Evolutionary conservation across 2,797 vertebrate species (phyloP).

Genomic region (Etheostoma perlongum): DNA sequence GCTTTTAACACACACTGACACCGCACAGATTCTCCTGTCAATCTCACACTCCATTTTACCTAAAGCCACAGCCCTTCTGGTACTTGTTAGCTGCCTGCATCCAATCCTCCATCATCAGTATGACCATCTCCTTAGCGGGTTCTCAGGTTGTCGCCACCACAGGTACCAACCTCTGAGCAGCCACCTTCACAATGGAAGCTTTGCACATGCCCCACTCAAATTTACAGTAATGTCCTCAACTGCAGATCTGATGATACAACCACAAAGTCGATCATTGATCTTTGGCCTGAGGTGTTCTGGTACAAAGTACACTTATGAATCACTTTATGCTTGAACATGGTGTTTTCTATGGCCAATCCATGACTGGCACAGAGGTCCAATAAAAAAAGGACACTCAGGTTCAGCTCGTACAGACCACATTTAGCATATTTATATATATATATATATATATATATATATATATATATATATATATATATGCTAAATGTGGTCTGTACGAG

Average conservation of each 20-base stretch:
- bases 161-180: neutral
- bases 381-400: neutral
- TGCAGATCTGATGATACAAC: neutral
- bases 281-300: neutral
- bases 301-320: neutral
- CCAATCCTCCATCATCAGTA: neutral
- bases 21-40: neutral
- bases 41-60: neutral
- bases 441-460: too few relatives aligned
- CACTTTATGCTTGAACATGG: neutral
- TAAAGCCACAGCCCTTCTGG: neutral
- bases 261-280: neutral
- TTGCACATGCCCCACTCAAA: neutral
- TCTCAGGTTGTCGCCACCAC: neutral
- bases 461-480: too few relatives aligned
- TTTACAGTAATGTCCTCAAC: neutral
- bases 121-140: neutral
- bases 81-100: neutral
- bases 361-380: neutral
- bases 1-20: neutral
- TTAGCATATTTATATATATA: slow-evolving; percentile 3
- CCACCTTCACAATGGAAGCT: neutral
- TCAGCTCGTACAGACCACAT: neutral
- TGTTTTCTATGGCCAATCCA: neutral
- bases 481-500: too few relatives aligned